Evolutionary conservation across 2,113 vertebrate genomes (phyloP).

Genomic region (Epinephelus moara): DNA sequence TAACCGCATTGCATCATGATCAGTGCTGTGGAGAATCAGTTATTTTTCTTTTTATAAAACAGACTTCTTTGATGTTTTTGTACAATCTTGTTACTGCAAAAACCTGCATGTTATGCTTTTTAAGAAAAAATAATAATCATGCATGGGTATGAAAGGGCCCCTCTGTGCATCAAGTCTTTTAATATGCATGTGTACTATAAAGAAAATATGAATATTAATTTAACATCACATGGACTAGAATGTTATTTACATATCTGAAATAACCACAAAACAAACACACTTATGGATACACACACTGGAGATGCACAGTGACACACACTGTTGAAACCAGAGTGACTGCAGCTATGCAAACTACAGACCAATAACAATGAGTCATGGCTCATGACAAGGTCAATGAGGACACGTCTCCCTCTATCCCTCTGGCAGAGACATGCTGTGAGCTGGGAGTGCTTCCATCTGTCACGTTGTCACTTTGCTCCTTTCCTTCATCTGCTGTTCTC

Average conservation of each 20-base stretch:
- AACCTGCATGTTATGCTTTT: background rate
- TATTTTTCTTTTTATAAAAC: background rate
- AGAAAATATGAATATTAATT: background rate
- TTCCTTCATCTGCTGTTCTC: background rate
- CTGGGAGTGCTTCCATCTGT: slow-evolving; percentile 46
- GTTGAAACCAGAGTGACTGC: slow-evolving; percentile 9
- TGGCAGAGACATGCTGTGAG: slow-evolving; percentile 24
- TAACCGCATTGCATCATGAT: slow-evolving; percentile 12
- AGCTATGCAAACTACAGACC: slow-evolving; percentile 21
- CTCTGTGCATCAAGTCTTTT: no score
- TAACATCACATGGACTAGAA: background rate
- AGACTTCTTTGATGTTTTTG: background rate
- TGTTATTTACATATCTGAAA: background rate
- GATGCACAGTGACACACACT: background rate
- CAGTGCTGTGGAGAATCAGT: background rate
- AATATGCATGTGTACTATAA: background rate
- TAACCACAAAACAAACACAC: background rate
- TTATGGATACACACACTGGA: background rate
- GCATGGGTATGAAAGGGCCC: no score
- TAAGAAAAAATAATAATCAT: no score
- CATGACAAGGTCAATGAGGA: slow-evolving; percentile 44
- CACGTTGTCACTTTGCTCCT: slow-evolving; percentile 1
- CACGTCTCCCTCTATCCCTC: slow-evolving; percentile 4
- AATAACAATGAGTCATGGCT: slow-evolving; percentile 22
- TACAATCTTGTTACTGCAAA: background rate